These are phyloP conservation scores for Drosophila emarginata DNA, from an alignment of 2,888 invertebrate species.

Conservation along the genomic window DNA sequence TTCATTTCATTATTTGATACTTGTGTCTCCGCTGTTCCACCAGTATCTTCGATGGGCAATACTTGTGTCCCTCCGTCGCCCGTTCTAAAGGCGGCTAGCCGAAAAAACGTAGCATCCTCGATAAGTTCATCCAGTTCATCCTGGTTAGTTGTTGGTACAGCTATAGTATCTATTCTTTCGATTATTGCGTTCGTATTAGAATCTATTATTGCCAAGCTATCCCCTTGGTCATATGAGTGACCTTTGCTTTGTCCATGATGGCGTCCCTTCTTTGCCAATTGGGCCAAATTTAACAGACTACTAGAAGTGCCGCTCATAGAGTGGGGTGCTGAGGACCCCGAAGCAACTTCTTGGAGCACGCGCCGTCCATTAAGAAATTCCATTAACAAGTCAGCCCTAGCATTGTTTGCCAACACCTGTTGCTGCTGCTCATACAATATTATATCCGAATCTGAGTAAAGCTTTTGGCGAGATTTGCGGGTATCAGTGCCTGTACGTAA, in stretches of 20 bases:
- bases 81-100: slow-evolving; percentile 73
- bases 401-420: slow-evolving; percentile 66
- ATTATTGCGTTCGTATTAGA: neutral
- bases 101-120: slow-evolving; percentile 79
- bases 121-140: slow-evolving; percentile 40
- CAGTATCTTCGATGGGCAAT: slow-evolving; percentile 79
- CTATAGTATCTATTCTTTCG: neutral
- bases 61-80: slow-evolving; percentile 70
- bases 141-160: neutral
- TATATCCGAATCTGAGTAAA: slow-evolving; percentile 68
- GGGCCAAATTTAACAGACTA: slow-evolving; percentile 49
- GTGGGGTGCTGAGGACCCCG: slow-evolving; percentile 14
- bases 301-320: slow-evolving; percentile 9
- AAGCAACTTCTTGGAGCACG: slow-evolving; percentile 52
- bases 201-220: neutral
- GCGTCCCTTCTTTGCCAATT: neutral
- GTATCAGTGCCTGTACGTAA: slow-evolving; percentile 1
- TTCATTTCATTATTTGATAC: slow-evolving; percentile 85
- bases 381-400: slow-evolving; percentile 67
- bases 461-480: slow-evolving; percentile 38
- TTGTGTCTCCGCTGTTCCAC: slow-evolving; percentile 53
- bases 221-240: neutral
- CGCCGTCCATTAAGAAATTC: slow-evolving; percentile 67
- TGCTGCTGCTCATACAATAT: slow-evolving; percentile 67
- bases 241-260: neutral